Evolutionary conservation across 2,888 invertebrate genomes (phyloP), one percentile per base, ranked within the genome.

Genomic region (Drosophila lutescens): DNA sequence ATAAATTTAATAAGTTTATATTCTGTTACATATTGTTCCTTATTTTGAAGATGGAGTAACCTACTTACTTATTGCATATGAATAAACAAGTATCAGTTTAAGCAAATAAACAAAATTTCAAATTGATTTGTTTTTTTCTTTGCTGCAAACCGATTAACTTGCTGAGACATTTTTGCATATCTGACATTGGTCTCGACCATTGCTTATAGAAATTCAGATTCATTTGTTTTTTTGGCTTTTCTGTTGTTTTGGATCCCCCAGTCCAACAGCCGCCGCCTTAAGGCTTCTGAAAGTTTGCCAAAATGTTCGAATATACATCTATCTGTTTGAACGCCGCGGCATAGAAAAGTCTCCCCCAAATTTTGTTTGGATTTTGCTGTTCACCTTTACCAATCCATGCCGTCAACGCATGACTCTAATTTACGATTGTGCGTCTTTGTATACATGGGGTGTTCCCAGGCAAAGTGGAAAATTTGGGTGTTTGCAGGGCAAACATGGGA

Each of bases 221-320:
- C 17, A 50, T 53, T 56, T 60, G 44, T 30, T 57, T 53, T 71
- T 49, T 20, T 68, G 23, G 49, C 43, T 54, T 54, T 58, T 57
- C 46, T 66, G 54, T 69, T 66, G 49, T 59, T 59, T 34, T 36
- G 54, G 54, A 10, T 17, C 23, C 26, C 13, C 50, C 34, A 34
- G 15, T 17, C 32, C 34, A 15, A 15, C 46, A 46, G 26, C 20
- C n/a, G 34, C 53, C 26, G 23, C 41, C 41, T 8, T 36, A 56
- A 46, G 53, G 46, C 55, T 54, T 61, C 76, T 84, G 88, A 86
- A 76, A 61, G 46, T 50, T 72, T 88, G 88, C 86, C 86, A 86
- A 86, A 79, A 44, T 59, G 57, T 43, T 54, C 36, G 26, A 54
- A 63, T 50, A 51, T 34, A 40, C 30, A 7, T 54, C 57, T 58